Conservation (phyloP, 1,140 invertebrate genomes). For the Pantala flavescens region DNA sequence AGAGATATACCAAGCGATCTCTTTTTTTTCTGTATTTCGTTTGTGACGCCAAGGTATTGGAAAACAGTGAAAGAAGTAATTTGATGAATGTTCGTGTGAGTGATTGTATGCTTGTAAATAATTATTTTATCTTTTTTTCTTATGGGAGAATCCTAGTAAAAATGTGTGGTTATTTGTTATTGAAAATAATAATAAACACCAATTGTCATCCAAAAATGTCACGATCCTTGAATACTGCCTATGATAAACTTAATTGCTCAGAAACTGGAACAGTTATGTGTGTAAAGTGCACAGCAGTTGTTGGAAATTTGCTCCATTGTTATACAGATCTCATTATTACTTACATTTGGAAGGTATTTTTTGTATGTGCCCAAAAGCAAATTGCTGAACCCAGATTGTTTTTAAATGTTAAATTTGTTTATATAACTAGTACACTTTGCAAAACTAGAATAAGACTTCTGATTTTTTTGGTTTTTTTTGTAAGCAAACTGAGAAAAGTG, state of each 20-base stretch:
- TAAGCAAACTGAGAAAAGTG: constrained; percentile 9
- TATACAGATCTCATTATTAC: not conserved
- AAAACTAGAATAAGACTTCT: not conserved
- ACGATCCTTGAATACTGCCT: not conserved
- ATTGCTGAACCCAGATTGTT: constrained; percentile 1
- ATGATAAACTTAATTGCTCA: not conserved
- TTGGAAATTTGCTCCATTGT: not conserved
- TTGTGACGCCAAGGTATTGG: not conserved
- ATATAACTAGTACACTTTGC: not conserved
- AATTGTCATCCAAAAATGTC: not conserved
- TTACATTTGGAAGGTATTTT: not conserved
- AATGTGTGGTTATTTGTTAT: not conserved
- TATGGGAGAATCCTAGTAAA: not conserved
- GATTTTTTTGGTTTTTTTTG: not conserved
- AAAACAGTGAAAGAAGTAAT: not conserved
- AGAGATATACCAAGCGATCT: not conserved
- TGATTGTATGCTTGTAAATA: not conserved
- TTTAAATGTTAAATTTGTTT: constrained; percentile 5
- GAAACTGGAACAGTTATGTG: not conserved
- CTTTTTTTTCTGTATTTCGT: not conserved
- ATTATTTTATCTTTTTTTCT: constrained; percentile 3
- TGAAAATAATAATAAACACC: not conserved
- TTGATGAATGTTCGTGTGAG: not conserved
- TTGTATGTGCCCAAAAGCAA: not conserved
- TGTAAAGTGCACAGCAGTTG: not conserved